Conservation (phyloP, 2,797 vertebrate species). For the Lutjanus campechanus region DNA sequence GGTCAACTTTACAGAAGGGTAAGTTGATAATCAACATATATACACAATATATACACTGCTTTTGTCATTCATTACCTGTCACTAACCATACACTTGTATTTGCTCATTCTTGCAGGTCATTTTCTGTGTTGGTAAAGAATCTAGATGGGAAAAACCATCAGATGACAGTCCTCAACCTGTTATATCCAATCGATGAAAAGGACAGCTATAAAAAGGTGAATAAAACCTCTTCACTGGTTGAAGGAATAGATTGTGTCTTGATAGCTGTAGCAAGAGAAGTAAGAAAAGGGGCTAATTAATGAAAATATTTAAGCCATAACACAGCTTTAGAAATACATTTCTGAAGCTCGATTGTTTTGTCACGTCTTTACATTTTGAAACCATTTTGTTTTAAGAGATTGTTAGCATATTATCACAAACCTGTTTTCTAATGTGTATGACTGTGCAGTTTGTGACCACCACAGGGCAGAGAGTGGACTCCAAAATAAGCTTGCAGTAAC, state of each 20-base stretch:
- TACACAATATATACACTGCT: too few relatives aligned
- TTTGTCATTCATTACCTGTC: background rate
- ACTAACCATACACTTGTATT: background rate
- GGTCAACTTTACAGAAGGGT: conserved; percentile 94
- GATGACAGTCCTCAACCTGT: conserved; percentile 93
- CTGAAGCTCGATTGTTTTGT: background rate
- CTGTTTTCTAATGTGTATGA: too few relatives aligned
- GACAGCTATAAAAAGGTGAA: conserved; percentile 93
- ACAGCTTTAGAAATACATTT: background rate
- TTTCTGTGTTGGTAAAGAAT: conserved; percentile 92
- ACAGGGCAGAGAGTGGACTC: background rate
- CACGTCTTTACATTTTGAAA: background rate
- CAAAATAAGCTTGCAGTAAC: background rate
- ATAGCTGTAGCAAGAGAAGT: background rate
- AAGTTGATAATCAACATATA: conserved; percentile 22
- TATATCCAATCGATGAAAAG: conserved; percentile 90
- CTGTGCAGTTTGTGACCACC: background rate
- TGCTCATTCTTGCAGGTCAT: conserved; percentile 85
- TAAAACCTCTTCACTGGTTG: background rate
- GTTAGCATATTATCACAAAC: too few relatives aligned
- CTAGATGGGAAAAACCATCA: conserved; percentile 96
- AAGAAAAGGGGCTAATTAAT: background rate
- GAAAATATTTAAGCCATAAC: background rate
- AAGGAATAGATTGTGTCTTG: background rate
- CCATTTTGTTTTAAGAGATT: background rate